These are phyloP conservation scores for Orientallactaga sibirica DNA, from an alignment of 2,797 vertebrate species.

Conservation along the genomic window DNA sequence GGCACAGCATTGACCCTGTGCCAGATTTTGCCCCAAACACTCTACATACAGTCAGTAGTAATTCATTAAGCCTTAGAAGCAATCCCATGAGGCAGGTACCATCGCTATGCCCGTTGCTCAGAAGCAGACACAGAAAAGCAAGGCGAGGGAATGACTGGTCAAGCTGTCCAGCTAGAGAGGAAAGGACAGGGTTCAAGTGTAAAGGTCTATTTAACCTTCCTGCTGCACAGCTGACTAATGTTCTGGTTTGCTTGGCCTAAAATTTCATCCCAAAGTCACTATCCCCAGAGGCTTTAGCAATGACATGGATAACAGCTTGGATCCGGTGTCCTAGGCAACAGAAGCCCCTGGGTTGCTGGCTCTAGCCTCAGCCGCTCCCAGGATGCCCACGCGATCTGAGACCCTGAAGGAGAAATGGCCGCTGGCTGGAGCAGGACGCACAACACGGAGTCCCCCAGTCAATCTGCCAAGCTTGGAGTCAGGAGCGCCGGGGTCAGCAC, in stretches of 20 bases:
- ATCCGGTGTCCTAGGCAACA: not conserved
- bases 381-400: not conserved
- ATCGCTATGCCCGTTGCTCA: not conserved
- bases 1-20: not conserved
- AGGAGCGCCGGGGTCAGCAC: not conserved
- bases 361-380: not conserved
- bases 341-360: not conserved
- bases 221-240: not conserved
- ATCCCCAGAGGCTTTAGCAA: not conserved
- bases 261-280: not conserved
- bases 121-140: not conserved
- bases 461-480: not conserved
- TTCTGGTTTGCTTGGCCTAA: not conserved
- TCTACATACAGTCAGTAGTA: rapidly evolving
- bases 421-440: not conserved
- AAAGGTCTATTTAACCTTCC: not conserved
- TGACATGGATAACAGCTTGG: rapidly evolving
- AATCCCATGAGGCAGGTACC: not conserved
- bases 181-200: not conserved
- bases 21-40: not conserved
- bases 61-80: not conserved
- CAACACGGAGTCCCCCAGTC: not conserved
- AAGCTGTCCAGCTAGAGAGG: not conserved
- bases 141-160: not conserved
- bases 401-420: not conserved